A percentile compares a stretch with the other conserved stretches of the same genome.
These are phyloP conservation scores for Beaufortia kweichowensis DNA, from an alignment of 2,113 vertebrate species.

Conservation along the genomic window DNA sequence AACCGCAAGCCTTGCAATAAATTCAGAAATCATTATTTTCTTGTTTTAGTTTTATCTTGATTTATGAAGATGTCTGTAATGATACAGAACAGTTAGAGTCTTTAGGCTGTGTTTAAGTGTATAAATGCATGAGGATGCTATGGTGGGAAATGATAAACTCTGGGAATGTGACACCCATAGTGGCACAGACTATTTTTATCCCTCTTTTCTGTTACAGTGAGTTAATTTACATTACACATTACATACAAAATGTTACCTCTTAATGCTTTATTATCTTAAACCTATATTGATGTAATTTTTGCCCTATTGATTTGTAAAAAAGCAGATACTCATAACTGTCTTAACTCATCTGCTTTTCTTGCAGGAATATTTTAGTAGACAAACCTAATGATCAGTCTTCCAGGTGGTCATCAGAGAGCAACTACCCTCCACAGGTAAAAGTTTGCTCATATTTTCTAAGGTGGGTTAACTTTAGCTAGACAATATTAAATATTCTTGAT, in stretches of 20 bases:
- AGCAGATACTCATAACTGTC: too few species aligned
- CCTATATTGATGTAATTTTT: too few species aligned
- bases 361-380: constrained; percentile 97
- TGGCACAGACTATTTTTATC: constrained; percentile 18
- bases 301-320: too few species aligned
- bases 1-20: too few species aligned
- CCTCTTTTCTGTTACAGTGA: background rate
- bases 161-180: constrained; percentile 22
- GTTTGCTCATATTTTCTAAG: background rate
- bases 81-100: background rate
- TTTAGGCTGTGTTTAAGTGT: background rate
- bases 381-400: constrained; percentile 98
- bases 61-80: background rate
- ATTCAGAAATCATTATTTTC: too few species aligned
- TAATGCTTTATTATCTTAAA: background rate
- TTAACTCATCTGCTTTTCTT: constrained; percentile 36
- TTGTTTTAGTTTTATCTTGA: too few species aligned
- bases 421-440: constrained; percentile 95
- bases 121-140: background rate
- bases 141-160: background rate
- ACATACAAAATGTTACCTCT: background rate
- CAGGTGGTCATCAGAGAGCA: constrained; percentile 98
- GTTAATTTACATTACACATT: background rate
- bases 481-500: too few species aligned
- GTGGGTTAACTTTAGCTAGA: too few species aligned